Evolutionary conservation across 1,140 invertebrate species (phyloP), one percentile per base, ranked within the genome.

Genomic region (Metopolophium dirhodum): DNA sequence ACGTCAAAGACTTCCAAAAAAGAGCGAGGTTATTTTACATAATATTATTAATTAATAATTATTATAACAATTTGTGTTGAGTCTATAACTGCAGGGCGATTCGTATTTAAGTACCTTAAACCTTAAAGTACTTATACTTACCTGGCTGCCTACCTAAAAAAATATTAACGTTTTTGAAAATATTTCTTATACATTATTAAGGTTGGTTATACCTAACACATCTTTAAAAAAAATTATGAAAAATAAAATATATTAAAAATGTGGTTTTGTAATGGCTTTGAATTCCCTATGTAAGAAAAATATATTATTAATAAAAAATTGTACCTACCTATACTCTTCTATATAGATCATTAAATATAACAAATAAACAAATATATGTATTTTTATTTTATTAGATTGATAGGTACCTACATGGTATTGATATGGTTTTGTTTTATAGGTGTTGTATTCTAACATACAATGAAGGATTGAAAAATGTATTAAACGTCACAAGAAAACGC

Each of bases 1-100:
- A 68, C 14, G n/a, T 6, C 30, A n/a, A 2, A 18, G 3, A 18
- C 0, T 18, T 14, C 30, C 4, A n/a, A n/a, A 0, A 6, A 4
- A 68, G 61, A 68, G 14, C 14, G 4, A 68, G 61, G 61, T 68
- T 68, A 18, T 68, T 68, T 68, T 6, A n/a, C 4, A n/a, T n/a
- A n/a, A n/a, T 68, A 18, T 6, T n/a, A 68, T n/a, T 68, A 68
- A 68, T 54, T 54, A 22, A 54, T 22, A 54, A 54, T 68, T n/a
- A 68, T n/a, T n/a, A n/a, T 3, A 68, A 0, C 14, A 7, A n/a
- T 68, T 61, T 30, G 26, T 30, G 8, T 61, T 30, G 26, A 61
- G 6, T n/a, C 9, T 61, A 61, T 61, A 61, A 61, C 57, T 68
- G 4, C 30, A 14, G 4, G 14, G 30, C 9, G 26, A 61, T 61